phyloP scores from a whole-genome alignment of 2,797 vertebrate species.

The Varecia variegata region DNA sequence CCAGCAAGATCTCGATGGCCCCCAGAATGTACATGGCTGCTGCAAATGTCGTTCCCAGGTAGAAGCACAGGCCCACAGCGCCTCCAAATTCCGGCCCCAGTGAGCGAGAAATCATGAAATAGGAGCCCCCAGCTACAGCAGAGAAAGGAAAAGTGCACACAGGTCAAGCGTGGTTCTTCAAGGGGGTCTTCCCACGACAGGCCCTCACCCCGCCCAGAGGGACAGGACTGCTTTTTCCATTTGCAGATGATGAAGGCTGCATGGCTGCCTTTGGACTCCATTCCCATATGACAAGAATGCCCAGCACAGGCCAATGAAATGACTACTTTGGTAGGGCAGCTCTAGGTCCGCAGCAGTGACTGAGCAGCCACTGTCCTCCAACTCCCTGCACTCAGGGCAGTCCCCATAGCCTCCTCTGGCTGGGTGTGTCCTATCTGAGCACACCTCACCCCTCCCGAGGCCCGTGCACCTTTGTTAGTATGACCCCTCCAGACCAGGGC shows the following conservation, averaged over 20 bases:
- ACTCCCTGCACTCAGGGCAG: neutral
- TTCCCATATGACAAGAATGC: neutral
- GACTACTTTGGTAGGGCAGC: neutral
- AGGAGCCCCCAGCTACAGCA: conserved; percentile 94
- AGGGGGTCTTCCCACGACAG: neutral
- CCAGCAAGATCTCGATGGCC: conserved; percentile 98
- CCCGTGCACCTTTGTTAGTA: neutral
- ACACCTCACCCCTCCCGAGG: neutral
- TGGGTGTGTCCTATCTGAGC: neutral
- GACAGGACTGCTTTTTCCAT: neutral
- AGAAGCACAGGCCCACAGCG: conserved; percentile 98
- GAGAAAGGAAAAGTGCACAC: neutral
- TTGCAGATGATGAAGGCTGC: neutral
- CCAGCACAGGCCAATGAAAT: neutral
- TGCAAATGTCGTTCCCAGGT: conserved; percentile 98
- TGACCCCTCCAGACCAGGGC: neutral
- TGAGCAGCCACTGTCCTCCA: neutral
- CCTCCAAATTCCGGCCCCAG: conserved; percentile 98
- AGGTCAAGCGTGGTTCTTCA: neutral
- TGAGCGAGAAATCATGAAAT: conserved; percentile 99
- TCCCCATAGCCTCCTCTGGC: neutral
- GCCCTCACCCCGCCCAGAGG: neutral
- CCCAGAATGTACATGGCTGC: conserved; percentile 99
- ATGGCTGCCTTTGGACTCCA: neutral
- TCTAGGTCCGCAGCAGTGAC: neutral